phyloP scores from a whole-genome alignment of 1,140 invertebrate genomes.

The Drosophila aff. region DNA sequence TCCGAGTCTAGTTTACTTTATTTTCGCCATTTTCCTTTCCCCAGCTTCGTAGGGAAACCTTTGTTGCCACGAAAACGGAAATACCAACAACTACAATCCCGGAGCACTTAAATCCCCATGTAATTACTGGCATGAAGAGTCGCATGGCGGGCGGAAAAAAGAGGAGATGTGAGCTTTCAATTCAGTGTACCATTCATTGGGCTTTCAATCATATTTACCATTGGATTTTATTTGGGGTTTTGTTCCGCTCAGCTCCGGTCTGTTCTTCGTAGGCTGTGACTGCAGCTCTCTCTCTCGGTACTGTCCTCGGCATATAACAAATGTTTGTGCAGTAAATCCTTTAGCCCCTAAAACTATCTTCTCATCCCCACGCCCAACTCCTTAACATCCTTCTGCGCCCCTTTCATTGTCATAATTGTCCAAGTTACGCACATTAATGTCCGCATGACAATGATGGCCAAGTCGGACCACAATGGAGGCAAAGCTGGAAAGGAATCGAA shows the following conservation, averaged over 20 bases:
- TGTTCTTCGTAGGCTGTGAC: background rate
- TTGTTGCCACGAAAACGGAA: slow-evolving; percentile 49
- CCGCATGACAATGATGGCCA: slow-evolving; percentile 26
- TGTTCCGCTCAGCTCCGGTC: slow-evolving; percentile 1
- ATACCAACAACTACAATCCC: slow-evolving; percentile 42
- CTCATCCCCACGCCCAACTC: background rate
- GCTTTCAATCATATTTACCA: slow-evolving; percentile 54
- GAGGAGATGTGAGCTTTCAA: slow-evolving; percentile 35
- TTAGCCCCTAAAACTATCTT: slow-evolving; percentile 12
- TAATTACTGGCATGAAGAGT: slow-evolving; percentile 45
- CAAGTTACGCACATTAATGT: slow-evolving; percentile 75
- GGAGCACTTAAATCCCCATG: slow-evolving; percentile 55
- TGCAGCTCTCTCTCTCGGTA: background rate
- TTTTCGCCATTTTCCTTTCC: slow-evolving; percentile 26
- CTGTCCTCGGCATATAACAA: slow-evolving; percentile 22
- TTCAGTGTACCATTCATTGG: slow-evolving; percentile 34
- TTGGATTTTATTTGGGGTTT: slow-evolving; percentile 25
- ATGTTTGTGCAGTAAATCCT: slow-evolving; percentile 51
- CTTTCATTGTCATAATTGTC: slow-evolving; percentile 70
- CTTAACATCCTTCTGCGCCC: slow-evolving; percentile 11
- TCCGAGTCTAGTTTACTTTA: slow-evolving; percentile 40
- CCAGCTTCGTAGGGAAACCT: slow-evolving; percentile 1
- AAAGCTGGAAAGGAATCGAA: too few relatives aligned
- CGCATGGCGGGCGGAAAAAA: background rate
- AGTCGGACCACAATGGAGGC: background rate